phyloP scores from a whole-genome alignment of 2,797 vertebrate species.

The Smutsia temminckii region DNA sequence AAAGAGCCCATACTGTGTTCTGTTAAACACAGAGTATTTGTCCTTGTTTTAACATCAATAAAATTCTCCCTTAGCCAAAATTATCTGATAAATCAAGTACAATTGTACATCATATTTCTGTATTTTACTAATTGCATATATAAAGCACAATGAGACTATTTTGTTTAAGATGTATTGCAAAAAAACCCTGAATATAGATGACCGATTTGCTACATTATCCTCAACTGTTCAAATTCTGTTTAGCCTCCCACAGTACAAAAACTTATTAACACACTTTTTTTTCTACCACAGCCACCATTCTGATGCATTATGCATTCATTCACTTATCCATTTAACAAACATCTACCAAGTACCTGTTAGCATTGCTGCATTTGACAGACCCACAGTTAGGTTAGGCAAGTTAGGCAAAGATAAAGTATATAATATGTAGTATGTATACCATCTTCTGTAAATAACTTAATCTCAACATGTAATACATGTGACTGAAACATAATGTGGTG shows the following conservation, averaged over 20 bases:
- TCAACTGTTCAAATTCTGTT: not conserved
- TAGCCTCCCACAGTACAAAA: not conserved
- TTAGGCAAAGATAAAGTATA: not conserved
- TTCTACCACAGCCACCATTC: not conserved
- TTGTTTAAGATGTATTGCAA: not conserved
- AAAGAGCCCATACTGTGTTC: not conserved
- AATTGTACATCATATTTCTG: not conserved
- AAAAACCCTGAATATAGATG: not conserved
- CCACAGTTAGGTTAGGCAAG: not conserved
- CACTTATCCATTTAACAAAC: not conserved
- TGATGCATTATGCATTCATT: conserved; percentile 10
- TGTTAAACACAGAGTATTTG: not conserved
- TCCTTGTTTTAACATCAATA: not conserved
- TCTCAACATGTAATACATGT: not conserved
- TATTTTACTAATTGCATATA: conserved; percentile 16
- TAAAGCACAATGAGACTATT: not conserved
- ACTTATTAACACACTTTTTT: not conserved
- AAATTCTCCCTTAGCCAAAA: not conserved
- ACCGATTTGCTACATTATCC: not conserved
- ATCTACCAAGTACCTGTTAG: conserved; percentile 7
- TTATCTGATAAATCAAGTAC: not conserved
- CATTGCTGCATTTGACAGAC: not conserved
- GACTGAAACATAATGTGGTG: not conserved
- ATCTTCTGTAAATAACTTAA: not conserved
- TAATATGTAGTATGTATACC: not conserved